A percentile compares a stretch with the other conserved stretches of the same genome.
phyloP scores from a whole-genome alignment of 2,113 vertebrate genomes.

The Saguinus midas region DNA sequence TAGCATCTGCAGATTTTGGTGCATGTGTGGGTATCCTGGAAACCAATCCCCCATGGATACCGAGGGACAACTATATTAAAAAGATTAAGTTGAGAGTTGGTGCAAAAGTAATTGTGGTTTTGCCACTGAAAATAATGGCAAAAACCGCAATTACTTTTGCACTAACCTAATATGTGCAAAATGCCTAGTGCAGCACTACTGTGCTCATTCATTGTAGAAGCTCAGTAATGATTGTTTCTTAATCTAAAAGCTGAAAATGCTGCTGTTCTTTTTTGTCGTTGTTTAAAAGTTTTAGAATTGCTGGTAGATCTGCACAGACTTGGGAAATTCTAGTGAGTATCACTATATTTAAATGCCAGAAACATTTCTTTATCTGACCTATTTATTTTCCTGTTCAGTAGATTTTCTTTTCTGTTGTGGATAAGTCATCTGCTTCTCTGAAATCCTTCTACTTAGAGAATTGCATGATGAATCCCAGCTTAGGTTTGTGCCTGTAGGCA shows the following conservation, averaged over 20 bases:
- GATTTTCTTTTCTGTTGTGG: background rate
- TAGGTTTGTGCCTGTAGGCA: conserved; percentile 63
- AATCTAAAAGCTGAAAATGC: background rate
- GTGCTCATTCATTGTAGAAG: accelerated
- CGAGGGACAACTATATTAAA: background rate
- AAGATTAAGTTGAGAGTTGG: background rate
- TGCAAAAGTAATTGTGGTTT: no score
- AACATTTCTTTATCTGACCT: background rate
- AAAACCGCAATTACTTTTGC: no score
- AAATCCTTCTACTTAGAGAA: conserved; percentile 28
- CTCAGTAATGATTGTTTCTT: background rate
- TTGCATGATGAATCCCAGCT: conserved; percentile 63
- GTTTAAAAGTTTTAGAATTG: conserved; percentile 5
- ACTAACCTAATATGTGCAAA: background rate
- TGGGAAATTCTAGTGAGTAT: background rate
- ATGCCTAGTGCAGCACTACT: background rate
- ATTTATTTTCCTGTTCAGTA: conserved; percentile 30
- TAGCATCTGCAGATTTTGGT: background rate
- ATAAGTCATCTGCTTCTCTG: conserved; percentile 5
- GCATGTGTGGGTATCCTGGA: background rate
- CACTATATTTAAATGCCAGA: background rate
- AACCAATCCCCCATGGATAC: background rate
- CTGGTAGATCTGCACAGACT: conserved; percentile 4
- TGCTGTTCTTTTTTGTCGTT: background rate
- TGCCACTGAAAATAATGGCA: no score